These are phyloP conservation scores for Eupithecia inturbata DNA, from an alignment of 2,888 invertebrate species.

Conservation along the genomic window DNA sequence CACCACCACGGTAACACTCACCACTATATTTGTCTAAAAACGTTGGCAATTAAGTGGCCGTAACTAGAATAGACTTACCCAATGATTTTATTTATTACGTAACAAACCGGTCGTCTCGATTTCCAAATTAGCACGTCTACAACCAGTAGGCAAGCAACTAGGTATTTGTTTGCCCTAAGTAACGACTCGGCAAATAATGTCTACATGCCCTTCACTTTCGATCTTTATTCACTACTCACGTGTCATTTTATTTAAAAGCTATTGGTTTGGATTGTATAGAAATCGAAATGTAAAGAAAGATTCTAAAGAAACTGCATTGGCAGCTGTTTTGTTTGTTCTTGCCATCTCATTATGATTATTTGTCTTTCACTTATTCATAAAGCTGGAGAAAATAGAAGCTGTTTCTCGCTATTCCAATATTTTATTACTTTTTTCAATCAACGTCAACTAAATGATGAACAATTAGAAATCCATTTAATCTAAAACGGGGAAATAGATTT, in stretches of 20 bases:
- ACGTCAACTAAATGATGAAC: not conserved
- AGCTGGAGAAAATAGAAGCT: constrained; percentile 1
- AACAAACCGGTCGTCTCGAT: constrained; percentile 36
- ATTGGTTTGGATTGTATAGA: not conserved
- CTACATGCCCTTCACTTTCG: constrained; percentile 25
- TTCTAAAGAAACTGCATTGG: not conserved
- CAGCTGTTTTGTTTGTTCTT: not conserved
- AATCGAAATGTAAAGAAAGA: not conserved
- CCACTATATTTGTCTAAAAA: not conserved
- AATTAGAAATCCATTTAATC: not conserved
- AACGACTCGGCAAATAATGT: constrained; percentile 31
- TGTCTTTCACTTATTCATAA: constrained; percentile 8
- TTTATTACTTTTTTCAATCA: not conserved
- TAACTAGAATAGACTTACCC: constrained; percentile 2
- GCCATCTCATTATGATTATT: not conserved
- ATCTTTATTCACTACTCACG: constrained; percentile 15
- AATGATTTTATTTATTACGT: constrained; percentile 4
- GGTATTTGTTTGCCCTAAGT: constrained; percentile 33
- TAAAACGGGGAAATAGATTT: not conserved
- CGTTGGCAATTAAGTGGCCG: not conserved
- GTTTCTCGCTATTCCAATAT: not conserved
- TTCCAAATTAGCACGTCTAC: constrained; percentile 49
- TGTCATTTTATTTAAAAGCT: constrained; percentile 7
- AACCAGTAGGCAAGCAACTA: constrained; percentile 21
- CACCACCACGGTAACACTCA: not conserved